phyloP scores from a whole-genome alignment of 92 coral and sea anemone genomes.

The Desmophyllum pertusum region DNA sequence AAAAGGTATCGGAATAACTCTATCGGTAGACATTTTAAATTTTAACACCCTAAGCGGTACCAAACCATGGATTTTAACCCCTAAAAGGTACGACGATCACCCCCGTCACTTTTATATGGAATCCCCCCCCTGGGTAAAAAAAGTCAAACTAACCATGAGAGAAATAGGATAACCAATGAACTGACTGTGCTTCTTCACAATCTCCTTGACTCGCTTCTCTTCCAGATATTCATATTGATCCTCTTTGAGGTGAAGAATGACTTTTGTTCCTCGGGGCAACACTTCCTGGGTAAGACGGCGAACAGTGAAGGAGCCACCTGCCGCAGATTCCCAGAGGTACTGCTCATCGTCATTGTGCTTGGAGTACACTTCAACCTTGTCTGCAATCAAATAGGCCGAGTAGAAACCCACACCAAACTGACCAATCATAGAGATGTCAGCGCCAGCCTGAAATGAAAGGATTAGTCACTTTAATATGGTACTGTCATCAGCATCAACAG shows the following conservation, averaged over 20 bases:
- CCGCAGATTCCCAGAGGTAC: constrained; percentile 97
- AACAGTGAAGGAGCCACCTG: constrained; percentile 98
- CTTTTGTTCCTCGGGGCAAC: constrained; percentile 92
- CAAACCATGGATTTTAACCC: no score
- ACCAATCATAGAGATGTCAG: constrained; percentile 99
- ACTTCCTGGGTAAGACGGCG: constrained; percentile 82
- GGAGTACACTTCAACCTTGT: constrained; percentile 89
- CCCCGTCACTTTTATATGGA: no score
- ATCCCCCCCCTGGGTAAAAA: no score
- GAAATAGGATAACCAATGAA: constrained; percentile 98
- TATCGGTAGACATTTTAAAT: no score
- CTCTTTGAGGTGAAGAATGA: constrained; percentile 89
- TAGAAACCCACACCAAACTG: constrained; percentile 99
- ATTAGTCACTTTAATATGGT: no score
- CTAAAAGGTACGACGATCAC: no score
- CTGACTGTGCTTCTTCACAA: constrained; percentile 98
- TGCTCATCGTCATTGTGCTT: constrained; percentile 99
- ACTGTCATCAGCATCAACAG: no score
- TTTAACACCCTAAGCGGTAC: no score
- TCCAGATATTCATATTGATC: constrained; percentile 91
- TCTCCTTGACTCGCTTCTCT: constrained; percentile 87
- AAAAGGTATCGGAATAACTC: no score
- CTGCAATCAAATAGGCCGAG: constrained; percentile 96
- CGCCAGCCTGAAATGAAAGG: constrained; percentile 78
- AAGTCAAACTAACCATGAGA: constrained; percentile 82